These are phyloP conservation scores for Iselma pallidipennis DNA, from an alignment of 2,888 invertebrate species.

Conservation along the genomic window DNA sequence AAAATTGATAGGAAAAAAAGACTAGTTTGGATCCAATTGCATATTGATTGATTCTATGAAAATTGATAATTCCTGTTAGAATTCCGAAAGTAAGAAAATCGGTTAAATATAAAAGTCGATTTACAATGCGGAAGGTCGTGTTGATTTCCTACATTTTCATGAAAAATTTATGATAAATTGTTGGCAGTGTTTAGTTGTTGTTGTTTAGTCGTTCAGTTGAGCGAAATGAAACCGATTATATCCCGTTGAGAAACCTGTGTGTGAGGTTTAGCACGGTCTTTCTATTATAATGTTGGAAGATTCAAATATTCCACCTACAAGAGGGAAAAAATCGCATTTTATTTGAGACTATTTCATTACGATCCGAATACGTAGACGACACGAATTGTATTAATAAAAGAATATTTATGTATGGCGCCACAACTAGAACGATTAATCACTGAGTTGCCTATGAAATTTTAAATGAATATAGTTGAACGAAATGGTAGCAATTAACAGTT, in stretches of 20 bases:
- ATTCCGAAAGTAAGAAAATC: too few relatives aligned
- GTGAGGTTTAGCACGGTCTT: neutral
- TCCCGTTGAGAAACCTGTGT: neutral
- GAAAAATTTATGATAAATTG: neutral
- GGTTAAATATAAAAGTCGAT: too few relatives aligned
- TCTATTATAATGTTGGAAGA: neutral
- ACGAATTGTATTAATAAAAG: neutral
- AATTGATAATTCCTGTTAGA: neutral
- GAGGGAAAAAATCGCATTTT: too few relatives aligned
- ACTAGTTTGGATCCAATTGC: too few relatives aligned
- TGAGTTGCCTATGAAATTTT: too few relatives aligned
- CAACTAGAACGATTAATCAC: too few relatives aligned
- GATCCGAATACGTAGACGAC: too few relatives aligned
- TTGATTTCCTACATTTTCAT: neutral
- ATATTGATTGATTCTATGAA: too few relatives aligned
- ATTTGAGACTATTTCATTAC: neutral
- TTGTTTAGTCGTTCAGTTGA: neutral
- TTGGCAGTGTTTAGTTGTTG: neutral
- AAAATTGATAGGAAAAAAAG: slow-evolving; percentile 15
- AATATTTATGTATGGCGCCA: neutral
- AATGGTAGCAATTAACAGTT: neutral
- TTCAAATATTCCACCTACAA: neutral
- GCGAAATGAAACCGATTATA: neutral
- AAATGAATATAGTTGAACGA: too few relatives aligned
- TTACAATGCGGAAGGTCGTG: neutral